Evolutionary conservation across 2,113 vertebrate species (phyloP).

Genomic region (Dromaius novaehollandiae): DNA sequence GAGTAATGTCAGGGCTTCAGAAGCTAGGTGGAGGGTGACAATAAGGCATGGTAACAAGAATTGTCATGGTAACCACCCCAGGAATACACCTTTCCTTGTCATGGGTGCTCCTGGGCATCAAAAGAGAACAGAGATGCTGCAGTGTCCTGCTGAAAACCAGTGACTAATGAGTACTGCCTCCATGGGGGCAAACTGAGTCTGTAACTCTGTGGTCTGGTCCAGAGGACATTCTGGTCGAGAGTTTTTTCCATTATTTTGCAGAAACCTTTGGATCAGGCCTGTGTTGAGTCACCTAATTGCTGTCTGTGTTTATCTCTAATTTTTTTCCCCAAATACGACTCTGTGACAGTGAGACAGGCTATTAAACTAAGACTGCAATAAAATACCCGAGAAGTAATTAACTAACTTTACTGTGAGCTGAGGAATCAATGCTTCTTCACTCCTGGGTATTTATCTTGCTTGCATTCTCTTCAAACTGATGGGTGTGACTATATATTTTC

Average conservation of each 20-base stretch:
- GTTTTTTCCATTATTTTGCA: background rate
- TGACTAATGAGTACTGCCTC: background rate
- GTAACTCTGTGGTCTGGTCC: background rate
- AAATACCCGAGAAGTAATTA: background rate
- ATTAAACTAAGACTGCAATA: background rate
- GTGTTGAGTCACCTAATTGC: background rate
- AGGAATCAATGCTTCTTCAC: background rate
- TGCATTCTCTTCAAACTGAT: background rate
- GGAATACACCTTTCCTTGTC: background rate
- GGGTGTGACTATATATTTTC: background rate
- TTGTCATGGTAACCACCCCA: background rate
- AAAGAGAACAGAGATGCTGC: background rate
- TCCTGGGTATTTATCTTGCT: background rate
- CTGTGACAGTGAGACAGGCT: background rate
- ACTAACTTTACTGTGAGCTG: background rate
- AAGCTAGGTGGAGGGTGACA: background rate
- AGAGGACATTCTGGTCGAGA: background rate
- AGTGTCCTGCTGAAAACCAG: background rate
- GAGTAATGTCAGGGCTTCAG: background rate
- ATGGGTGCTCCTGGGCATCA: fast-evolving
- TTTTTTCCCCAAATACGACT: background rate
- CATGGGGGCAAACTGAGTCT: background rate
- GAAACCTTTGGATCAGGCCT: background rate
- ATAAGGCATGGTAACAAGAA: background rate
- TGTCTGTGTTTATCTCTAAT: background rate